Percentiles rank a stretch among this genome's conserved stretches.
These are phyloP conservation scores for Prolemur simus DNA, from an alignment of 2,113 vertebrate species.

Conservation along the genomic window DNA sequence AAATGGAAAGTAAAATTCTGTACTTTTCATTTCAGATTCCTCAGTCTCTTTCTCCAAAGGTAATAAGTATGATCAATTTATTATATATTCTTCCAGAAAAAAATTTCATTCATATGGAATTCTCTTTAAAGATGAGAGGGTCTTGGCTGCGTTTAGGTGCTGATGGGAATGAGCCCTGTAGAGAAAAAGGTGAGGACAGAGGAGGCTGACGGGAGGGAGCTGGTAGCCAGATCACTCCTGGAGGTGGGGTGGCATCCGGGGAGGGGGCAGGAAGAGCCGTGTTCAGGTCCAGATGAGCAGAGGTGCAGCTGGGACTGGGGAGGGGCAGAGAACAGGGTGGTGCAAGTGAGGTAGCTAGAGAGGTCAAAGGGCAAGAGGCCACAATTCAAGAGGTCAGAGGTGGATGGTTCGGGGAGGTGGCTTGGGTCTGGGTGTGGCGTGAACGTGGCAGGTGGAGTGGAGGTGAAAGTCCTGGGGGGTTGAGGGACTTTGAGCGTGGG, in stretches of 20 bases:
- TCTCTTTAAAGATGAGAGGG: background rate
- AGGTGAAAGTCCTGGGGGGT: background rate
- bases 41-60: background rate
- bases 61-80: background rate
- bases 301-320: background rate
- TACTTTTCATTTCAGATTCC: background rate
- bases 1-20: background rate
- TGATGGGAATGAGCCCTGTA: background rate
- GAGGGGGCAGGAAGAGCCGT: background rate
- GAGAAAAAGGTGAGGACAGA: background rate
- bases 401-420: background rate
- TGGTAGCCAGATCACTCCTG: accelerated
- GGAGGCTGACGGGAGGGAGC: background rate
- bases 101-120: background rate
- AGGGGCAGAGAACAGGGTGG: background rate
- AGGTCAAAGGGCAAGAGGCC: background rate
- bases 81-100: background rate
- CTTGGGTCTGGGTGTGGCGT: background rate
- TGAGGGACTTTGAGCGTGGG: background rate
- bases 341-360: background rate
- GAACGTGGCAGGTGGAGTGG: background rate
- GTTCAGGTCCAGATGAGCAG: background rate
- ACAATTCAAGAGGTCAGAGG: background rate
- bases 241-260: background rate
- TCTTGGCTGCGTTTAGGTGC: conserved; percentile 16